A percentile compares a stretch with the other conserved stretches of the same genome.
These are phyloP conservation scores for Drosophila novamexicana DNA, from an alignment of 1,140 invertebrate species.

Conservation along the genomic window DNA sequence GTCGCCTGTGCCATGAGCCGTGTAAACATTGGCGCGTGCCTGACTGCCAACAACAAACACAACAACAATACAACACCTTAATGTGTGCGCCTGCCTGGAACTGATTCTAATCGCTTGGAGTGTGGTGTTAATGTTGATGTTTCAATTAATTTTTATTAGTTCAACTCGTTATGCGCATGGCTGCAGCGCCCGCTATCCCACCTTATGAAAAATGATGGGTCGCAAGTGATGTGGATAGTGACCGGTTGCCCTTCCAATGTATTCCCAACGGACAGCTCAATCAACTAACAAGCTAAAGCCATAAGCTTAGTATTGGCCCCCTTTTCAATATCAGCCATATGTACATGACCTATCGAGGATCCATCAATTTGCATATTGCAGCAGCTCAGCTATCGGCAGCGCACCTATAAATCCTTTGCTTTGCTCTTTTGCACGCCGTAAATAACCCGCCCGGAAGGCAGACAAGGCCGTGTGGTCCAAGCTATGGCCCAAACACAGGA, in stretches of 20 bases:
- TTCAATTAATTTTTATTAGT: constrained; percentile 83
- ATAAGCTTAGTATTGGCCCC: constrained; percentile 39
- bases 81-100: constrained; percentile 77
- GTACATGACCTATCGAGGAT: constrained; percentile 75
- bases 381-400: constrained; percentile 45
- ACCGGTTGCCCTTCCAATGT: constrained; percentile 3
- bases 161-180: constrained; percentile 52
- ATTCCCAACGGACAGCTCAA: constrained; percentile 50
- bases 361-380: constrained; percentile 82
- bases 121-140: constrained; percentile 77
- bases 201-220: constrained; percentile 64
- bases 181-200: constrained; percentile 2
- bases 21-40: constrained; percentile 82
- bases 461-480: constrained; percentile 34
- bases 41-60: constrained; percentile 53
- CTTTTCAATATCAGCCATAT: constrained; percentile 44
- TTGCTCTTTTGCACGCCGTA: constrained; percentile 76
- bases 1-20: constrained; percentile 72
- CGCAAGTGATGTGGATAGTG: constrained; percentile 12
- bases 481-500: constrained; percentile 12
- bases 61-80: constrained; percentile 72
- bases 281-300: constrained; percentile 73
- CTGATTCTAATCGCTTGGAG: constrained; percentile 77
- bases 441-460: constrained; percentile 57
- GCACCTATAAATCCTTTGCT: constrained; percentile 76